Conservation (phyloP, 2,113 vertebrate species). For the Opisthocomus hoazin region DNA sequence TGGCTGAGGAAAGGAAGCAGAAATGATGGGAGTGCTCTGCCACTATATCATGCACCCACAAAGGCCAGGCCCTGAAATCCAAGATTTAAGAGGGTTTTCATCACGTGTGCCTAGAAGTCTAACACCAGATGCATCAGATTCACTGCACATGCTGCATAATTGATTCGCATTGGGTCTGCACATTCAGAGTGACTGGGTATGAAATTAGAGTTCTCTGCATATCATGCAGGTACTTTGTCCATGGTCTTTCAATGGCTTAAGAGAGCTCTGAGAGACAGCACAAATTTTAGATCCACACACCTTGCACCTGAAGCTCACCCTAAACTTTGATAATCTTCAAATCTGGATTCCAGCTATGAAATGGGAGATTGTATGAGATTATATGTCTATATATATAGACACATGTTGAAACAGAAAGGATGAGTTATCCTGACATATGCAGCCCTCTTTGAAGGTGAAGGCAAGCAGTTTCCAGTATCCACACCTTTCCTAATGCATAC, state of each 20-base stretch:
- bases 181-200: not conserved
- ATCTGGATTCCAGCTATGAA: not conserved
- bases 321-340: not conserved
- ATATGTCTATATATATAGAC: accelerated
- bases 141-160: not conserved
- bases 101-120: not conserved
- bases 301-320: not conserved
- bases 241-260: not conserved
- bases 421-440: not conserved
- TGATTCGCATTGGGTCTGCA: not conserved
- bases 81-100: not conserved
- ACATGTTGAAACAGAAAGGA: not conserved
- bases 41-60: not conserved
- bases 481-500: not conserved
- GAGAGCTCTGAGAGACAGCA: not conserved
- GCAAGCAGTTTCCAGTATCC: not conserved
- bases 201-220: not conserved
- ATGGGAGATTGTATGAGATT: not conserved
- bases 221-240: not conserved
- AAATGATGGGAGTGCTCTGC: not conserved
- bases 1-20: not conserved
- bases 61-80: not conserved
- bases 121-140: not conserved
- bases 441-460: not conserved
- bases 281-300: not conserved